A percentile compares a stretch with the other conserved stretches of the same genome.
Conservation (phyloP, 2,797 vertebrate species). For the Peromyscus eremicus region DNA sequence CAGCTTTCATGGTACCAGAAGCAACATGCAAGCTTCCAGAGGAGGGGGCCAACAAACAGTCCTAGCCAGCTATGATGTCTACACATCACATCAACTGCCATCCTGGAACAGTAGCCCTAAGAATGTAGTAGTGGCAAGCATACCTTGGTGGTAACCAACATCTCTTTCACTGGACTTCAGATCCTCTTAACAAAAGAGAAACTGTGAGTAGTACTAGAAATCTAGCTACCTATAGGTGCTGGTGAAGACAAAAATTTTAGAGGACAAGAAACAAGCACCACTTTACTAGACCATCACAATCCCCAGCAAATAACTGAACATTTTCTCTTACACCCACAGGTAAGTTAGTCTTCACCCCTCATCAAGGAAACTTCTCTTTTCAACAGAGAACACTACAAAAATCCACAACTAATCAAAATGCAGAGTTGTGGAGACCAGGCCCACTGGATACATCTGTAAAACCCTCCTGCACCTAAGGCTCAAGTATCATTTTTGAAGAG, state of each 20-base stretch:
- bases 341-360: neutral
- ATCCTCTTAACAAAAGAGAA: neutral
- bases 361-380: neutral
- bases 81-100: too few relatives aligned
- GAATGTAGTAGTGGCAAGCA: neutral
- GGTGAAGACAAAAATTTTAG: neutral
- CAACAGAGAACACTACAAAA: neutral
- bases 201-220: neutral
- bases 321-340: neutral
- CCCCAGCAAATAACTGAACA: neutral
- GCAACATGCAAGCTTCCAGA: neutral
- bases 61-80: neutral
- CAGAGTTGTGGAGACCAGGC: neutral
- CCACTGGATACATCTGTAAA: neutral
- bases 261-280: neutral
- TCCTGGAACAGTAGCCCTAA: neutral
- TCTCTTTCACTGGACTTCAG: neutral
- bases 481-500: neutral
- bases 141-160: neutral
- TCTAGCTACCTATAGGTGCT: neutral
- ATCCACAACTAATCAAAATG: neutral
- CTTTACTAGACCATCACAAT: neutral
- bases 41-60: neutral
- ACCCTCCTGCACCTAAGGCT: neutral
- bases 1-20: neutral